Conservation (phyloP, 2,888 invertebrate genomes). For the Polydrusus cervinus region DNA sequence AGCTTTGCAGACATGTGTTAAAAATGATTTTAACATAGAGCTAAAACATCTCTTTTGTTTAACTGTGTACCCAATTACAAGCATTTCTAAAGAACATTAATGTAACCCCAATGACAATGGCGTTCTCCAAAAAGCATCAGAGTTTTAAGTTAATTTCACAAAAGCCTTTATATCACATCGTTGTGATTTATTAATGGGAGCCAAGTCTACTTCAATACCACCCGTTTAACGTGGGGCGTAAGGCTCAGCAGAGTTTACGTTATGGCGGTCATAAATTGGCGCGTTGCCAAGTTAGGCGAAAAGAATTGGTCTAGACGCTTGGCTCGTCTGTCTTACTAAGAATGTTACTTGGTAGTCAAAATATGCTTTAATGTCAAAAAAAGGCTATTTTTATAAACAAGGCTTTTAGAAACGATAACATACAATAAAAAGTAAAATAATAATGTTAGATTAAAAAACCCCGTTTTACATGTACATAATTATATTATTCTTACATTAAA, state of each 20-base stretch:
- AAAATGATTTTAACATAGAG: background rate
- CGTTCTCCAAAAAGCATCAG: conserved; percentile 37
- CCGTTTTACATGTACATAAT: no score
- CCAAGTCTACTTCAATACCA: conserved; percentile 51
- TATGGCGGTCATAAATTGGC: no score
- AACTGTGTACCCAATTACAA: background rate
- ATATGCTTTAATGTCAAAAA: no score
- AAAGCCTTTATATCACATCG: conserved; percentile 52
- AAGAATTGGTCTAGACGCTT: no score
- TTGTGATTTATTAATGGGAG: conserved; percentile 53
- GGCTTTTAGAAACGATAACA: no score
- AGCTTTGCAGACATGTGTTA: background rate
- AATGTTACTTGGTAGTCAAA: no score
- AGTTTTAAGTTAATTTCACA: conserved; percentile 52
- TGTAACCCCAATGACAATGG: conserved; percentile 47
- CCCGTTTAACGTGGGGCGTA: conserved; percentile 43
- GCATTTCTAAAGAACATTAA: conserved; percentile 30
- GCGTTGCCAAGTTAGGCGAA: no score
- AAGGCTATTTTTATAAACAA: no score
- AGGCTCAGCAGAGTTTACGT: background rate
- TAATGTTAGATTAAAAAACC: no score
- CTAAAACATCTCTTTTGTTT: background rate
- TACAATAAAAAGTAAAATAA: no score
- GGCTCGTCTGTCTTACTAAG: no score
- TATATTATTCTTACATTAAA: no score